phyloP scores from a whole-genome alignment of 2,888 invertebrate species.

The Odontocolon sp. region DNA sequence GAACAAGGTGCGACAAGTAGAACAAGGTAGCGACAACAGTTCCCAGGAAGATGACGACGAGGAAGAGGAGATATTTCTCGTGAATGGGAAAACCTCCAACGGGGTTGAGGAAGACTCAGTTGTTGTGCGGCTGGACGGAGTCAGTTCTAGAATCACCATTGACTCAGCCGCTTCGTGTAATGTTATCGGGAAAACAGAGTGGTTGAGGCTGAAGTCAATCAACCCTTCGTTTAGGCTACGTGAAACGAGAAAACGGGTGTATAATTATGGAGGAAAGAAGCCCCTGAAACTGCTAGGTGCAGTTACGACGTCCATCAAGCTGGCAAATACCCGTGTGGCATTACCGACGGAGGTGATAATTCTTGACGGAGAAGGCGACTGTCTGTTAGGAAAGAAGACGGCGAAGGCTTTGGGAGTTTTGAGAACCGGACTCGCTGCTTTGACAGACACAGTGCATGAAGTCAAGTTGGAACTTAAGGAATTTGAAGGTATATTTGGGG shows the following conservation, averaged over 20 bases:
- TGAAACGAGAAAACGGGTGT: too few relatives aligned
- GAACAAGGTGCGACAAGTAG: not conserved
- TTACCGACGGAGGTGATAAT: conserved; percentile 55
- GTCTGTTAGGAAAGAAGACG: conserved; percentile 61
- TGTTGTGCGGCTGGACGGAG: not conserved
- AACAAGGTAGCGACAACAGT: not conserved
- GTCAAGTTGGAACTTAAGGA: not conserved
- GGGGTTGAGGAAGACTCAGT: too few relatives aligned
- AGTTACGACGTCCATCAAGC: too few relatives aligned
- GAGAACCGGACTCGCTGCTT: conserved; percentile 49
- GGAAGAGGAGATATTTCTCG: not conserved
- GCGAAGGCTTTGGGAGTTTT: conserved; percentile 59
- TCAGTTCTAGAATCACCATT: not conserved
- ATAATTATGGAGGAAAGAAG: too few relatives aligned
- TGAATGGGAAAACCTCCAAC: too few relatives aligned
- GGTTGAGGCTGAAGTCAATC: too few relatives aligned
- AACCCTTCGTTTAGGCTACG: too few relatives aligned
- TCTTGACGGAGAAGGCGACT: conserved; percentile 29
- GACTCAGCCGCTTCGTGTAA: not conserved
- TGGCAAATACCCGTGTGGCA: too few relatives aligned
- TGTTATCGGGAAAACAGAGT: not conserved
- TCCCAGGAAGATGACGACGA: not conserved
- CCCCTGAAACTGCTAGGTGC: too few relatives aligned
- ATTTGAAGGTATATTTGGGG: not conserved
- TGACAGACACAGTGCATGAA: not conserved